Evolutionary conservation across 2,888 invertebrate genomes (phyloP).

Genomic region (Drosophila picticornis): DNA sequence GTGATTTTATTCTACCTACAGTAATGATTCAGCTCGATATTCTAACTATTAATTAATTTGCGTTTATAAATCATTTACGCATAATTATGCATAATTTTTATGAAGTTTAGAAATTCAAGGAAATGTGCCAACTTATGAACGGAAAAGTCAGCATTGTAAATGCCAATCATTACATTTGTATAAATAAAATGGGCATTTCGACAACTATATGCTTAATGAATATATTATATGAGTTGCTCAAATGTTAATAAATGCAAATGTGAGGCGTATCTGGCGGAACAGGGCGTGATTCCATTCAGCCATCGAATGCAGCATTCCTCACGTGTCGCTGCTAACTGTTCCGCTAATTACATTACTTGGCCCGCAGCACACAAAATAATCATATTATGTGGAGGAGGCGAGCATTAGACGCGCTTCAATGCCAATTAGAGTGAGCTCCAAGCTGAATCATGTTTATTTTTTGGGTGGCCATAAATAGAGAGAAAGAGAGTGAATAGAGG

Average conservation of each 20-base stretch:
- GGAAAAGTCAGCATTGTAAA: conserved; percentile 3
- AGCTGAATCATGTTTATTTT: conserved; percentile 30
- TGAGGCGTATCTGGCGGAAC: conserved; percentile 29
- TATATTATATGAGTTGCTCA: background rate
- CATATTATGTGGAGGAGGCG: conserved; percentile 58
- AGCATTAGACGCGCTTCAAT: conserved; percentile 71
- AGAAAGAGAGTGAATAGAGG: background rate
- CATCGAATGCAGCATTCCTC: conserved; percentile 33
- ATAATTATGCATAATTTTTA: no score
- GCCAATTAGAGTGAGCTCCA: conserved; percentile 64
- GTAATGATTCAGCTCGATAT: background rate
- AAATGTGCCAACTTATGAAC: background rate
- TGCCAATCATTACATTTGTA: background rate
- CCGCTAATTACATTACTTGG: conserved; percentile 61
- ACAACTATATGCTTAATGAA: background rate
- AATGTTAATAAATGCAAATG: conserved; percentile 22
- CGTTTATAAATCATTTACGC: background rate
- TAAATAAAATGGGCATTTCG: background rate
- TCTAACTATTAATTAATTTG: background rate
- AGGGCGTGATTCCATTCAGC: conserved; percentile 44
- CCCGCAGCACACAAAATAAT: conserved; percentile 63
- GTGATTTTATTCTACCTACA: background rate
- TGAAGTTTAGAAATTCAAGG: background rate
- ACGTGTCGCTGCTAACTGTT: conserved; percentile 46
- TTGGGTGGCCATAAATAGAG: conserved; percentile 35